Evolutionary conservation across 2,888 invertebrate genomes (phyloP).

Genomic region (Tryphoninae sp.): DNA sequence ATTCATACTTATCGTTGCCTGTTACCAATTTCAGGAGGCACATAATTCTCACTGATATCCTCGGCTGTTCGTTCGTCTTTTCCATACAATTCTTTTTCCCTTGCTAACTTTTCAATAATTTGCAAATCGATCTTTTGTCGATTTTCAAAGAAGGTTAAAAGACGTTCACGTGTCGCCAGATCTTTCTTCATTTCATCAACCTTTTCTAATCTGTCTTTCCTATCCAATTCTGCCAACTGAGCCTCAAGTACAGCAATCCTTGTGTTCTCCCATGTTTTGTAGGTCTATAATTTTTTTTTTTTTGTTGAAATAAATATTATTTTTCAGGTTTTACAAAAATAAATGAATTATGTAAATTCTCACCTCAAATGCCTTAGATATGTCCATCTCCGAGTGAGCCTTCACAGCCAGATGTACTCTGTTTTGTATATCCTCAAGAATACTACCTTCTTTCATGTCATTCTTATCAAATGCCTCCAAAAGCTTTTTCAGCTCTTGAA

Average conservation of each 20-base stretch:
- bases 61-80: not conserved
- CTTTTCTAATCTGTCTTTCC: constrained; percentile 81
- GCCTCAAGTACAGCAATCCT: constrained; percentile 84
- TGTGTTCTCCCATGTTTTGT: constrained; percentile 84
- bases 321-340: constrained; percentile 4
- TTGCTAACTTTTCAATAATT: constrained; percentile 83
- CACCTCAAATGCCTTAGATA: constrained; percentile 84
- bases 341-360: constrained; percentile 38
- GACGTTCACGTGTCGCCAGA: constrained; percentile 85
- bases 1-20: constrained; percentile 17
- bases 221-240: constrained; percentile 84
- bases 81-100: constrained; percentile 77
- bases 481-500: constrained; percentile 77
- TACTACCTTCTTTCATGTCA: constrained; percentile 72
- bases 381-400: constrained; percentile 84
- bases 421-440: constrained; percentile 82
- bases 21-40: constrained; percentile 86
- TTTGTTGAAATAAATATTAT: constrained; percentile 3
- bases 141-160: constrained; percentile 88
- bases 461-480: constrained; percentile 67
- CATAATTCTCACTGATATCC: constrained; percentile 84
- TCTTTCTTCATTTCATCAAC: constrained; percentile 85
- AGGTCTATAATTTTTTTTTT: constrained; percentile 79
- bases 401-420: constrained; percentile 83
- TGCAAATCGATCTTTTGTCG: constrained; percentile 88